Percentiles rank a stretch among this genome's conserved stretches.
phyloP scores from a whole-genome alignment of 2,888 invertebrate species.

The Euplexia lucipara region DNA sequence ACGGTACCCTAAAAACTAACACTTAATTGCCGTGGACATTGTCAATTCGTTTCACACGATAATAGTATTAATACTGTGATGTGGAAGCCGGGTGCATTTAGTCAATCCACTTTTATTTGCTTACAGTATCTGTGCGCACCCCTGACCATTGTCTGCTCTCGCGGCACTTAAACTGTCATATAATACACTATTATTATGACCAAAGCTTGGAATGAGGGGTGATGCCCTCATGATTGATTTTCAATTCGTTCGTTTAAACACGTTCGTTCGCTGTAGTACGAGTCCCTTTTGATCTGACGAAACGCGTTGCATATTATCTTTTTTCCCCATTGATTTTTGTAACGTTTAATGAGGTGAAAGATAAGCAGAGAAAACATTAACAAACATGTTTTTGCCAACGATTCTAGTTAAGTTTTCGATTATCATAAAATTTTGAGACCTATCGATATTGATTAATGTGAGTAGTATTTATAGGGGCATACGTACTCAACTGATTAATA shows the following conservation, averaged over 20 bases:
- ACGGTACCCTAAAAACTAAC: background rate
- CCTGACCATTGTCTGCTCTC: slow-evolving; percentile 71
- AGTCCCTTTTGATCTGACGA: slow-evolving; percentile 67
- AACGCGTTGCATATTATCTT: slow-evolving; percentile 40
- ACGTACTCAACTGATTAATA: too few relatives aligned
- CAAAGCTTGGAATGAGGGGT: slow-evolving; percentile 72
- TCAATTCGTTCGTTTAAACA: slow-evolving; percentile 65
- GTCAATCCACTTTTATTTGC: slow-evolving; percentile 67
- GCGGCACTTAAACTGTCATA: slow-evolving; percentile 76
- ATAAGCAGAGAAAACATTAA: background rate
- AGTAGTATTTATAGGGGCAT: too few relatives aligned
- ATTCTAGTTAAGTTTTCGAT: background rate
- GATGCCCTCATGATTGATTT: slow-evolving; percentile 76
- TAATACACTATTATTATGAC: slow-evolving; percentile 78
- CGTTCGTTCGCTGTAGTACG: slow-evolving; percentile 63
- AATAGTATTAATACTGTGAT: slow-evolving; percentile 43
- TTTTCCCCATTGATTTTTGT: slow-evolving; percentile 19
- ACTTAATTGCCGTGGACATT: slow-evolving; percentile 27
- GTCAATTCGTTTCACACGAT: slow-evolving; percentile 49
- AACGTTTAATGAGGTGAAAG: slow-evolving; percentile 34
- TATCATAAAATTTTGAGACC: too few relatives aligned
- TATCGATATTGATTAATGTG: too few relatives aligned
- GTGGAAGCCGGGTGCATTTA: slow-evolving; percentile 60
- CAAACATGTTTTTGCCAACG: background rate
- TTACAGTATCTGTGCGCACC: slow-evolving; percentile 66